Evolutionary conservation across 2,113 vertebrate species (phyloP).

Genomic region (Pygoscelis antarcticus): DNA sequence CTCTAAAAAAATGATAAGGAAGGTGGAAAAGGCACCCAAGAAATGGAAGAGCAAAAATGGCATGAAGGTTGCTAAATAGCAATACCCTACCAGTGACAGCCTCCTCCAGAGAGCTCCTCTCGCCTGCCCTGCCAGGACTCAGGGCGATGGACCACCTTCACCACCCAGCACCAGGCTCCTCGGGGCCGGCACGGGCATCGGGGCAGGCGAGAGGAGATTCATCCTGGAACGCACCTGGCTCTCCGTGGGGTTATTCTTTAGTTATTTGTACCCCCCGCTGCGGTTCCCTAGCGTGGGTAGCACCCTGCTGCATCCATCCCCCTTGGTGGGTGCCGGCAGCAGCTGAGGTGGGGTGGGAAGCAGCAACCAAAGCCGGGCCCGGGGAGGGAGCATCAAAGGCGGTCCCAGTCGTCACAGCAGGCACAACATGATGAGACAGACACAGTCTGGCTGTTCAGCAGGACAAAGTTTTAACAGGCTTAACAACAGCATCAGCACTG

Average conservation of each 20-base stretch:
- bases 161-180: not conserved
- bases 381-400: not conserved
- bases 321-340: rapidly evolving
- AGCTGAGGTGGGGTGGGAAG: not conserved
- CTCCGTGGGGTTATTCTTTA: not conserved
- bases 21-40: not conserved
- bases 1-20: not conserved
- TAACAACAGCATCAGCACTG: constrained; percentile 57
- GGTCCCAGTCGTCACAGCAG: not conserved
- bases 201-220: not conserved
- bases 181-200: rapidly evolving
- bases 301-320: not conserved
- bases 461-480: constrained; percentile 62
- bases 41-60: not conserved
- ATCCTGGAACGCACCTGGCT: not conserved
- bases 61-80: not conserved
- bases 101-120: not conserved
- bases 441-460: constrained; percentile 26
- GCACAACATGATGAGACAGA: not conserved
- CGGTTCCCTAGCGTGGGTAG: rapidly evolving
- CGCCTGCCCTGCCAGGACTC: not conserved
- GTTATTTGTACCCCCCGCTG: not conserved
- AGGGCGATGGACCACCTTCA: not conserved
- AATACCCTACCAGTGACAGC: not conserved
- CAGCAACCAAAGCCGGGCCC: not conserved